These are phyloP conservation scores for Petrocephalus zakoni DNA, from an alignment of 2,113 vertebrate genomes.

Conservation along the genomic window DNA sequence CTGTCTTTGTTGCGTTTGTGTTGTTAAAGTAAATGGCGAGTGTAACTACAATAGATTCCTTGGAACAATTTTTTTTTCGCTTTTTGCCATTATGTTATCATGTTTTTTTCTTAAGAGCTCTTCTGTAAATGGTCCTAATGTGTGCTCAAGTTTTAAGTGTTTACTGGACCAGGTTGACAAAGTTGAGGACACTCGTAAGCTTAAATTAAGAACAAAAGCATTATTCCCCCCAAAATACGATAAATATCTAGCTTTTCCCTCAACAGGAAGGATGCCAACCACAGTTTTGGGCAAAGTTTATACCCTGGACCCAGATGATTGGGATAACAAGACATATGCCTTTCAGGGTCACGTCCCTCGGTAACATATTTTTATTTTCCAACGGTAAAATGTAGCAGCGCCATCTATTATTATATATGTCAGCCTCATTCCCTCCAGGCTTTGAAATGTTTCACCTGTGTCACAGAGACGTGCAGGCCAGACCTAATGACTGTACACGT, in stretches of 20 bases:
- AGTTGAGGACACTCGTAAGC: constrained; percentile 8
- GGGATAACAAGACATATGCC: constrained; percentile 85
- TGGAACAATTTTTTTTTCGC: background rate
- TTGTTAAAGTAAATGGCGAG: constrained; percentile 1
- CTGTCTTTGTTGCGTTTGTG: constrained; percentile 3
- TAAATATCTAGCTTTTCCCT: constrained; percentile 29
- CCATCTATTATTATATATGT: background rate
- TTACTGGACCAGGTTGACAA: background rate
- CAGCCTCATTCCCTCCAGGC: background rate
- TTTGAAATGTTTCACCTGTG: background rate
- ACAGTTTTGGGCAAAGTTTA: constrained; percentile 75
- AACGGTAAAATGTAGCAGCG: background rate
- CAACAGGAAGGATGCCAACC: constrained; percentile 71
- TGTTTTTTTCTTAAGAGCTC: constrained; percentile 3
- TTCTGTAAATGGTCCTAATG: constrained; percentile 6
- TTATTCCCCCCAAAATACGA: background rate
- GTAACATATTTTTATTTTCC: constrained; percentile 53
- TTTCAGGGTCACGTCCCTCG: constrained; percentile 75
- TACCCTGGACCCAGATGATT: constrained; percentile 79
- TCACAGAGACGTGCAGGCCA: background rate
- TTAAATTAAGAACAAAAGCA: background rate
- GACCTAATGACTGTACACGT: background rate
- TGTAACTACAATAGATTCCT: background rate
- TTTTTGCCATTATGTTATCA: constrained; percentile 1
- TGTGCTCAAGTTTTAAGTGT: constrained; percentile 7